Conservation (phyloP, 2,113 vertebrate species). For the Chamaea fasciata region DNA sequence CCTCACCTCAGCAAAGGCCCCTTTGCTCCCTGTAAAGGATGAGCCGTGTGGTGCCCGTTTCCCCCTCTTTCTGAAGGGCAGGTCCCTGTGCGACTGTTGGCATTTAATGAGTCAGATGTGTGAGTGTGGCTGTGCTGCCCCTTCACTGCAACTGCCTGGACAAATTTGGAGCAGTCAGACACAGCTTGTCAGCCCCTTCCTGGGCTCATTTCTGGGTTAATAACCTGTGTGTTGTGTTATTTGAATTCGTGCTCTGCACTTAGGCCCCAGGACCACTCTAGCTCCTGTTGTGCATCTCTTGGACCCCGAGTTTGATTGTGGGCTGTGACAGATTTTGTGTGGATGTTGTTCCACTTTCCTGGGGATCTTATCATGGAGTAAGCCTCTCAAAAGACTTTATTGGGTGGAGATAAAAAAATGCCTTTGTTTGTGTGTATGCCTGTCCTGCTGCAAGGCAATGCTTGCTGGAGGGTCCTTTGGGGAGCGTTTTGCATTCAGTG, state of each 20-base stretch:
- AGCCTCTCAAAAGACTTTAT: neutral
- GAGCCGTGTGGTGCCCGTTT: neutral
- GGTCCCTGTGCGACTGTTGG: neutral
- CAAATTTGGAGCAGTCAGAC: neutral
- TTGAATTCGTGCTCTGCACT: neutral
- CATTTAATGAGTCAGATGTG: neutral
- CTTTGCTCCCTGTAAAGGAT: neutral
- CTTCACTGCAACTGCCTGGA: neutral
- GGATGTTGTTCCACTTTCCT: neutral
- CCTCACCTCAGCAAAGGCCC: too few species aligned
- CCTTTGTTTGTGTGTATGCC: neutral
- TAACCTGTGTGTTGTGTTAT: neutral
- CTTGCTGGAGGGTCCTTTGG: neutral
- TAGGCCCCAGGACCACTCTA: neutral
- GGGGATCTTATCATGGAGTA: neutral
- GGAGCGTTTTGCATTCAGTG: neutral
- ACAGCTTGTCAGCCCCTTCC: neutral
- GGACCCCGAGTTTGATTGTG: neutral
- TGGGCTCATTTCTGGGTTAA: neutral
- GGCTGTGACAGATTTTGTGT: neutral
- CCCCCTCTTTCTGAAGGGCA: rapidly evolving
- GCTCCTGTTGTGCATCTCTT: neutral
- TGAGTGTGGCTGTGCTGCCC: neutral
- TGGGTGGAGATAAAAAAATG: neutral
- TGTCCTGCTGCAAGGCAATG: neutral